phyloP scores from a whole-genome alignment of 2,888 invertebrate genomes.

The Agrypnus murinus region DNA sequence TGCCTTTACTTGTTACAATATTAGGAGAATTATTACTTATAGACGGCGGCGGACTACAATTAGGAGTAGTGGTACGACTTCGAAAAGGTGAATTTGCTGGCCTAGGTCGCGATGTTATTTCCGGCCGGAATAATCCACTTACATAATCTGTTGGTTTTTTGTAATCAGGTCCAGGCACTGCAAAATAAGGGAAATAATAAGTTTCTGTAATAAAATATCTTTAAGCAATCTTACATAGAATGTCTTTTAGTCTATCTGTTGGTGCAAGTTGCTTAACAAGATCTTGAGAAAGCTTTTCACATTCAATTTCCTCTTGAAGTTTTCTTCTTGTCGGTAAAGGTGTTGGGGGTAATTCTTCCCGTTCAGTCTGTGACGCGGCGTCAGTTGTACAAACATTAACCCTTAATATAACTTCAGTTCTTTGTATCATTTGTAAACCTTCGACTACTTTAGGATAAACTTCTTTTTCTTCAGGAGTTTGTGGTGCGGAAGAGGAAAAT shows the following conservation, averaged over 20 bases:
- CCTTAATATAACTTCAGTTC: conserved; percentile 78
- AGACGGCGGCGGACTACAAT: conserved; percentile 66
- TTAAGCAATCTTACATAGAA: conserved; percentile 72
- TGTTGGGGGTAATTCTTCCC: conserved; percentile 67
- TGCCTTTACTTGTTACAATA: conserved; percentile 56
- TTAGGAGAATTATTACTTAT: conserved; percentile 51
- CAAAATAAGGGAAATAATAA: background rate
- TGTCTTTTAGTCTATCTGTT: conserved; percentile 79
- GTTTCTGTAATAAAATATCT: background rate
- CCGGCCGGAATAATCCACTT: conserved; percentile 78
- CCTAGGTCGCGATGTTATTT: conserved; percentile 73
- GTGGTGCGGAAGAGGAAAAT: conserved; percentile 63
- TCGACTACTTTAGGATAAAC: conserved; percentile 68
- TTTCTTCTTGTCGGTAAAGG: conserved; percentile 76
- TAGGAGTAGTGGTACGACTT: conserved; percentile 67
- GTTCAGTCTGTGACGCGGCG: conserved; percentile 72
- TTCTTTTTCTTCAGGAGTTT: conserved; percentile 69
- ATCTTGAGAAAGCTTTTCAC: conserved; percentile 81
- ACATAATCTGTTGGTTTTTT: conserved; percentile 83
- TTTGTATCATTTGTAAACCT: conserved; percentile 76
- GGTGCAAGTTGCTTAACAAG: conserved; percentile 77
- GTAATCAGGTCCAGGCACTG: conserved; percentile 72
- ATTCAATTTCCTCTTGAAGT: conserved; percentile 85
- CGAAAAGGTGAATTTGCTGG: conserved; percentile 69
- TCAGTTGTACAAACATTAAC: conserved; percentile 78